Evolutionary conservation across 2,113 vertebrate species (phyloP).

Genomic region (Arenaria interpres): DNA sequence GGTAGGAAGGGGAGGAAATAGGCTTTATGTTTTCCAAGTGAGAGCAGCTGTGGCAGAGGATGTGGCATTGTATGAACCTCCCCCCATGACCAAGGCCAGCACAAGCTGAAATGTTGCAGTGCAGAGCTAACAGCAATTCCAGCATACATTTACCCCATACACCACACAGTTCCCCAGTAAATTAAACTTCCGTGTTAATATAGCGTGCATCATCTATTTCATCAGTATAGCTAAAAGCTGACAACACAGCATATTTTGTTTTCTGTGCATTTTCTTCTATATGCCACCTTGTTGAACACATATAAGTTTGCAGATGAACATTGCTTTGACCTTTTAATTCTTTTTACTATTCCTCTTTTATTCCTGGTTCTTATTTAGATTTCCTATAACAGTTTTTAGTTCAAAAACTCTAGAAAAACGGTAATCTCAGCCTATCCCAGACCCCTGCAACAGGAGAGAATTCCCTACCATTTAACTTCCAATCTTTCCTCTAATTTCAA

Average conservation of each 20-base stretch:
- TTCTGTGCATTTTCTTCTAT: not conserved
- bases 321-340: not conserved
- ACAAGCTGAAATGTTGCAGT: not conserved
- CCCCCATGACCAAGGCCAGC: not conserved
- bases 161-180: not conserved
- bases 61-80: not conserved
- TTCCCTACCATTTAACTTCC: not conserved
- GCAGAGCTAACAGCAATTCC: not conserved
- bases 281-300: fast-evolving
- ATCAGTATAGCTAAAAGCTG: not conserved
- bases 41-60: not conserved
- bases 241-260: not conserved
- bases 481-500: not conserved
- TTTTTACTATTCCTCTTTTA: not conserved
- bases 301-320: not conserved
- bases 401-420: not conserved
- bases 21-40: not conserved
- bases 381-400: not conserved
- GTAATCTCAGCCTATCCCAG: not conserved
- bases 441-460: not conserved
- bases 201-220: not conserved
- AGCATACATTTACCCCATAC: fast-evolving
- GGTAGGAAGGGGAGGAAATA: not conserved
- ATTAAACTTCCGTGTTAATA: not conserved
- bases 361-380: not conserved